Conservation (phyloP, 2,797 vertebrate species). For the Gephyroberyx darwinii region DNA sequence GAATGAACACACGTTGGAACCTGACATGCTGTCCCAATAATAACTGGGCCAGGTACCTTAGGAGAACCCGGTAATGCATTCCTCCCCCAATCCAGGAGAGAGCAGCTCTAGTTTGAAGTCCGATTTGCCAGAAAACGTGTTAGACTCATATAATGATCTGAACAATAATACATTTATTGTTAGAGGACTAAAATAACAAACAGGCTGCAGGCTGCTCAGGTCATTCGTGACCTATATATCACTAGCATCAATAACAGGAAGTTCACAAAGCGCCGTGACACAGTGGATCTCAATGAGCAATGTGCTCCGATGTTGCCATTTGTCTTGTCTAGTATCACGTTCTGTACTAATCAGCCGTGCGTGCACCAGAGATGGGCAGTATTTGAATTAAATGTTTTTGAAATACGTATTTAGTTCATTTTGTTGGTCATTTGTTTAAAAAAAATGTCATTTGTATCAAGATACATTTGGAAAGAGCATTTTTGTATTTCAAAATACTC, state of each 20-base stretch:
- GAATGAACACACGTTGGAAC: constrained; percentile 11
- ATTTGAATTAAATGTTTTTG: neutral
- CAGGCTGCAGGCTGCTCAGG: neutral
- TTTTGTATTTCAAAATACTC: no score
- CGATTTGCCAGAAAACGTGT: constrained; percentile 1
- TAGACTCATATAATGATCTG: neutral
- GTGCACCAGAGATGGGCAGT: neutral
- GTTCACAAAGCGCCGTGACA: neutral
- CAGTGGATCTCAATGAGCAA: neutral
- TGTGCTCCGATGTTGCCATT: neutral
- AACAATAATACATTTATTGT: constrained; percentile 12
- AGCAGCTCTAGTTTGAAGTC: constrained; percentile 27
- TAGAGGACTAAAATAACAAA: neutral
- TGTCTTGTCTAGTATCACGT: neutral
- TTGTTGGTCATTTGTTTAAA: no score
- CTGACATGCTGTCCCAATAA: neutral
- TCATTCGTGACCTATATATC: neutral
- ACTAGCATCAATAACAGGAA: neutral
- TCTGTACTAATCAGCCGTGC: neutral
- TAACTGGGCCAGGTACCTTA: constrained; percentile 47
- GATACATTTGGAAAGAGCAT: no score
- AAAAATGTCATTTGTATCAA: no score
- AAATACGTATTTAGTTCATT: neutral
- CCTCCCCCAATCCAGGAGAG: constrained; percentile 23
- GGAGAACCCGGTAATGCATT: constrained; percentile 27